Evolutionary conservation across 2,113 vertebrate genomes (phyloP).

Genomic region (Puma concolor): DNA sequence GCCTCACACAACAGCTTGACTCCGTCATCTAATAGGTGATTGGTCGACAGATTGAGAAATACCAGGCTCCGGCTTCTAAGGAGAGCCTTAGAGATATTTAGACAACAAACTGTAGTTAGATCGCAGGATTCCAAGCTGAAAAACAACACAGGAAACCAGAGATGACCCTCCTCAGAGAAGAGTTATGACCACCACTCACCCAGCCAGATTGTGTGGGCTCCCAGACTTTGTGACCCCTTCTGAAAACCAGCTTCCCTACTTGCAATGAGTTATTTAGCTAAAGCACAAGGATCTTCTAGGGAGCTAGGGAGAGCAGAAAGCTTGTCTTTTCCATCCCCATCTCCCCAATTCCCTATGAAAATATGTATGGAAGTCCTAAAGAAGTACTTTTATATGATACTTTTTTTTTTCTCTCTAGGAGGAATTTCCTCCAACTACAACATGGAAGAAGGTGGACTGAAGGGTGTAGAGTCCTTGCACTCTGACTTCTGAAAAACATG

Average conservation of each 20-base stretch:
- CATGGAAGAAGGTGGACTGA: not conserved
- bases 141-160: conserved; percentile 11
- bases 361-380: not conserved
- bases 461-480: not conserved
- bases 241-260: not conserved
- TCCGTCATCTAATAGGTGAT: conserved; percentile 63
- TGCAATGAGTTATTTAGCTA: not conserved
- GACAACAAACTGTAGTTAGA: conserved; percentile 42
- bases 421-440: not conserved
- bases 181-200: not conserved
- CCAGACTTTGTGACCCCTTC: not conserved
- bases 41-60: conserved; percentile 63
- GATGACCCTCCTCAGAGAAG: not conserved
- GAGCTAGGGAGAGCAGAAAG: not conserved
- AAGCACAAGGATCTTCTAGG: not conserved
- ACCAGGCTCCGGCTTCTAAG: conserved; percentile 38
- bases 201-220: not conserved
- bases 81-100: conserved; percentile 43
- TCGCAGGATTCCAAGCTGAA: conserved; percentile 60
- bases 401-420: not conserved
- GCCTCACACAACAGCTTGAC: conserved; percentile 66
- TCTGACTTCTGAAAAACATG: not conserved
- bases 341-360: not conserved
- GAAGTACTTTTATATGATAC: not conserved
- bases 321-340: not conserved